Evolutionary conservation across 2,888 invertebrate genomes (phyloP), one percentile per base, ranked within the genome.

Genomic region (Melinaea menophilus): DNA sequence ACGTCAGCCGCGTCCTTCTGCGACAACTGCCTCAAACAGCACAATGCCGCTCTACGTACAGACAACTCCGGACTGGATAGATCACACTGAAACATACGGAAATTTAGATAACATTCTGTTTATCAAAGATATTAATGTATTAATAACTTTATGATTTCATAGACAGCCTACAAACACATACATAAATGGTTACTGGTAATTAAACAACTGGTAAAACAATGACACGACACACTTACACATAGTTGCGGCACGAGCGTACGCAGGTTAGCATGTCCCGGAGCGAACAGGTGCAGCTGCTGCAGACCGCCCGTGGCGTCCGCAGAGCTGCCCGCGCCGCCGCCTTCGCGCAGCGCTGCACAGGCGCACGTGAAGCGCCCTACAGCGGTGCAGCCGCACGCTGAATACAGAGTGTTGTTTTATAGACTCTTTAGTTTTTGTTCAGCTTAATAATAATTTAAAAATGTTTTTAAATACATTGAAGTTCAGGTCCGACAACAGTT

Each of bases 231-330:
- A 93, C 96, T 93, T 86, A 97, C 97, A 84, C 98, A 98, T 57
- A 99, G 92, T 59, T 96, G 96, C 54, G 98, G 98, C 72, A 99
- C 98, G 47, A 99, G 92, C 0, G 96, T 95, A 63, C 97, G 96
- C 73, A 99, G 92, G 86, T 98, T 98, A 68, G 99, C 97, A 81
- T 98, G 97, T 71, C 96, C 92, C 0, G 98, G 98, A 62, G 99
- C 98, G 90, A 99, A 99, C 84, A 99, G 93, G 91, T 99, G 99
- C 74, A 99, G 91, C 79, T 99, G 99, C 82, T 99, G 99, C 59
- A 99, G 92, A 76, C 99, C 99, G 46, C 97, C 96, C 22, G 98
- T 95, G 9, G 99, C 99, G 85, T 99, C 99, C 0, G 99, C 97
- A 4, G 99, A 98, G 65, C 96, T 92, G 4, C 97, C 96, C 88